Base-by-base conservation (phyloP, 2,113 vertebrate genomes). In the Heliornis fulica region DNA sequence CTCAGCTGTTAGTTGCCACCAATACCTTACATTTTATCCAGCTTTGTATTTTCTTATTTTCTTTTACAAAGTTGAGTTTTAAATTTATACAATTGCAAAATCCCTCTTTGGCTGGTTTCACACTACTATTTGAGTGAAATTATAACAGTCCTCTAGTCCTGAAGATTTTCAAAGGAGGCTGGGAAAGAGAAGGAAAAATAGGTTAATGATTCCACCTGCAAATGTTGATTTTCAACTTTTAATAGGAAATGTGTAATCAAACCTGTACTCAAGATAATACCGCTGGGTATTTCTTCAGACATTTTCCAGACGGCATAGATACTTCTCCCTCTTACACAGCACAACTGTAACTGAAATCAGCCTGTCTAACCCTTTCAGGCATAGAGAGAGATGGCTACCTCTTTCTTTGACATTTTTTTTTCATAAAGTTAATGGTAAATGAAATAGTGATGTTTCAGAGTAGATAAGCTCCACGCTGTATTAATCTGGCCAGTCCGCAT, bases 401-500 rank as follows among this genome's bases (percentile, higher is more conserved):
- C 63, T 81, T 54, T 61, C 69, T 74, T 29, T 77, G 59, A 5
- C n/a, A 1, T 13, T n/a, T 89, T 13, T n/a, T 89, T 80, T 85
- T 60, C 18, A 7, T 56, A 9, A 94, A 94, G 65, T 61, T 95
- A 91, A 70, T 59, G 48, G 83, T 38, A 93, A 94, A 85, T 91
- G 88, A 94, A 72, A 45, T 89, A 72, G 15, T 59, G 45, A 7
- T 82, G 29, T 70, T 96, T 91, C 87, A 57, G 81, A 83, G 29
- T 9, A 87, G 64, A 43, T 88, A 80, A 53, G 36, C 36, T 93
- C 60, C 6, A 2, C n/a, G 80, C 66, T 72, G 28, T 86, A 89
- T 87, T 90, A 76, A 69, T 93, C 76, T 88, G 70, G 31, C 93
- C 83, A 87, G 87, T 86, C 45, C 48, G 66, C 61, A n/a, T 81